Base-by-base conservation (phyloP, 2,888 invertebrate genomes). In the Lepidocyrtinus sp. region DNA sequence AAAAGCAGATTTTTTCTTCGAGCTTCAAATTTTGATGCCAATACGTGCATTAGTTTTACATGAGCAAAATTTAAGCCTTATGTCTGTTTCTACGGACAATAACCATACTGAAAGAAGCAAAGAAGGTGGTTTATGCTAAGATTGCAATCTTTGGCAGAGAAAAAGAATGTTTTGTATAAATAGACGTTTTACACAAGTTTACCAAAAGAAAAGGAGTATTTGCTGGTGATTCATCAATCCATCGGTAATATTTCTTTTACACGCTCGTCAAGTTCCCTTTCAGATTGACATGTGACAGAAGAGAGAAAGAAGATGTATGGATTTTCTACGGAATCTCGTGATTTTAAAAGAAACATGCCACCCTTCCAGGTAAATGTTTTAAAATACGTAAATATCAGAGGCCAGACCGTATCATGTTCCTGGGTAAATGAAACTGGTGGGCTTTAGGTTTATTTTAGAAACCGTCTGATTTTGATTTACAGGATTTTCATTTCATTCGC, bases 11-110 rank as follows among this genome's bases (percentile, higher is more conserved):
- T 45, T 59, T 64, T 65, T 45, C 73, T n/a, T n/a, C n/a, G n/a
- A 59, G 59, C 22, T 59, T 59, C 59, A 21, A 59, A 21, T 21
- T 59, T 59, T 21, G 64, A 21, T 65, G 27, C 74, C 67, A 74
- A 74, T 61, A 72, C 17, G 21, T 55, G 21, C 59, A 65, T 63
- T 50, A 50, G n/a, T 65, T 55, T 7, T 21, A 59, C 59, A 21
- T 59, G 59, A 59, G 59, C n/a, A 59, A 21, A 22, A 50, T 12
- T 36, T 36, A 36, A 36, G 7, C 36, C 59, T 21, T n/a, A n/a
- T 55, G 55, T 55, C 55, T 59, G 7, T 21, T 21, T 21, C 2
- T 9, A 59, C 19, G 59, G 59, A 59, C 59, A 59, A 59, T 59
- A 59, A 59, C 59, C 59, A 59, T n/a, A n/a, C n/a, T n/a, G n/a